Evolutionary conservation across 2,888 invertebrate genomes (phyloP), one percentile per base, ranked within the genome.

Genomic region (Drosophila acutilabella): DNA sequence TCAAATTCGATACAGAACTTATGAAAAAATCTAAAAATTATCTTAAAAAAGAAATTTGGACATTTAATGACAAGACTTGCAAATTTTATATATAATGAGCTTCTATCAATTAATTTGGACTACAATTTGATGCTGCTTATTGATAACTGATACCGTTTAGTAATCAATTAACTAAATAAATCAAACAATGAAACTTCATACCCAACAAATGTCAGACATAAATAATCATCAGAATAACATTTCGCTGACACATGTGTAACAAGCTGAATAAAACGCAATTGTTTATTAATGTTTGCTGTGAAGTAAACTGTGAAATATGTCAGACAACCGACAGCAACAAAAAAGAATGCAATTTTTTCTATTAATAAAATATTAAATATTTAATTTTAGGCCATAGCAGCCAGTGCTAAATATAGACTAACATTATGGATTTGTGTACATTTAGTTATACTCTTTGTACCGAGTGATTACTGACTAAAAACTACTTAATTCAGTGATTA

Each of bases 401-500:
- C 38, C 42, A 51, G 16, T 60, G 14, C 41, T 74, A 73, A 58
- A 61, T 54, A 50, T 52, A 58, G 60, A 52, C 5, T 23, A 48
- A 14, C 47, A 23, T 33, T 44, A 54, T 42, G 13, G 14, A 40
- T 20, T 54, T 47, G 16, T 36, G 14, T 14, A 69, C 18, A 36
- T 36, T 13, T 36, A 36, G 36, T 36, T 36, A 13, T 33, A 20
- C 10, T 7, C 18, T 44, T 16, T 23, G 7, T n/a, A 11, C 16
- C 23, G 14, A 42, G 11, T 42, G 4, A 23, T n/a, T 26, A 20
- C n/a, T 33, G 11, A 4, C 38, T 45, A 41, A 13, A 33, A 30
- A 7, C 44, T 11, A 6, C 14, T 56, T 33, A 42, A 59, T 42
- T 62, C 50, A 58, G 14, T 57, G 76, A 77, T 77, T 41, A 48